A percentile compares a stretch with the other conserved stretches of the same genome.
Evolutionary conservation across 2,888 invertebrate species (phyloP).

Genomic region (Napeogenes inachia): DNA sequence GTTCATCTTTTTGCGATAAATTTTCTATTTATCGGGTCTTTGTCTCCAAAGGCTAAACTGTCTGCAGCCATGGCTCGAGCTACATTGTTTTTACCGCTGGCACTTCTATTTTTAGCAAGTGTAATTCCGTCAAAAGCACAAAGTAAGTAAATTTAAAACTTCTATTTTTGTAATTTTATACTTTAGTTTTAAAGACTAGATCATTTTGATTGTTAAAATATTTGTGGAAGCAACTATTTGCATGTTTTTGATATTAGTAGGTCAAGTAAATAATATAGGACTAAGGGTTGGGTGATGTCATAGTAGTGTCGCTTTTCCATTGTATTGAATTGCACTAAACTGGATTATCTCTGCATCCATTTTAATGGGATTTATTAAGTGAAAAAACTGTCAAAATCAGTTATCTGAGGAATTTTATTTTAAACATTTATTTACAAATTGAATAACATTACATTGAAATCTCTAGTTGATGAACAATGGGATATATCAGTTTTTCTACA

Average conservation of each 20-base stretch:
- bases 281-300: constrained; percentile 41
- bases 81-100: constrained; percentile 38
- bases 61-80: constrained; percentile 32
- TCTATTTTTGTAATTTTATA: constrained; percentile 12
- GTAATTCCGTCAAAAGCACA: constrained; percentile 53
- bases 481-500: neutral
- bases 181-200: constrained; percentile 4
- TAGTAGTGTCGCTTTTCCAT: constrained; percentile 38
- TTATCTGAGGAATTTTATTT: no score
- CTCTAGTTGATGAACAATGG: neutral
- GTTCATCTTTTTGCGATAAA: neutral
- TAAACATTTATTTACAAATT: no score
- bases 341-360: neutral
- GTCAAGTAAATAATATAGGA: constrained; percentile 25
- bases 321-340: constrained; percentile 12
- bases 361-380: neutral
- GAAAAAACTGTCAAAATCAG: neutral
- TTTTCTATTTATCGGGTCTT: neutral
- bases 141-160: constrained; percentile 47
- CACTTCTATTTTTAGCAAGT: constrained; percentile 58
- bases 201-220: constrained; percentile 1
- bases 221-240: constrained; percentile 19
- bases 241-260: constrained; percentile 27
- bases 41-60: neutral
- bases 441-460: neutral